Evolutionary conservation across 2,888 invertebrate species (phyloP).

Genomic region (Ectobius pallidus): DNA sequence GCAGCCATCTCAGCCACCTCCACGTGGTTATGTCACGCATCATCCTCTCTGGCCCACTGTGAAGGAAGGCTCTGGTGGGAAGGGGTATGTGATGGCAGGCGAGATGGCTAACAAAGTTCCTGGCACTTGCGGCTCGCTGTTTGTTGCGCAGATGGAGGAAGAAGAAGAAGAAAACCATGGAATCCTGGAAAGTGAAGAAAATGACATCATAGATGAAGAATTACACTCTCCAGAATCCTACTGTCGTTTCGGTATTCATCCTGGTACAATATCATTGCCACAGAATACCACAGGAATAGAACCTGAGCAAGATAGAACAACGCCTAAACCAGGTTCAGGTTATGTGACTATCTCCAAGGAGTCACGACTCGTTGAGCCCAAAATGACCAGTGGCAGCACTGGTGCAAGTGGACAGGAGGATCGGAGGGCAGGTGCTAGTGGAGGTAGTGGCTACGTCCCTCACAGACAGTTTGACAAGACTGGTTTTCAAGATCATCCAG

Average conservation of each 20-base stretch:
- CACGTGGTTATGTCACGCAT: constrained; percentile 24
- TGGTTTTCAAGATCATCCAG: constrained; percentile 16
- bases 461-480: constrained; percentile 50
- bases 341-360: constrained; percentile 49
- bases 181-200: constrained; percentile 2
- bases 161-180: constrained; percentile 7
- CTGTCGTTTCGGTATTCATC: constrained; percentile 31
- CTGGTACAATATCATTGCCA: not conserved
- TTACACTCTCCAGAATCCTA: constrained; percentile 27
- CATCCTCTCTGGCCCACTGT: constrained; percentile 8
- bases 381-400: not conserved
- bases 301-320: not conserved
- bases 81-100: constrained; percentile 34
- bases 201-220: not conserved
- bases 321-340: constrained; percentile 44
- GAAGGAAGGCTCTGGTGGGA: constrained; percentile 14
- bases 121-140: not conserved
- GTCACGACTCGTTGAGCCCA: constrained; percentile 25
- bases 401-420: constrained; percentile 36
- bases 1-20: not conserved
- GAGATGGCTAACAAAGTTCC: constrained; percentile 5
- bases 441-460: constrained; percentile 49
- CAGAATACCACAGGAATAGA: not conserved
- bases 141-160: not conserved
- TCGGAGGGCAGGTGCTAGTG: not conserved